phyloP scores from a whole-genome alignment of 2,113 vertebrate genomes.

The Camelus dromedarius region DNA sequence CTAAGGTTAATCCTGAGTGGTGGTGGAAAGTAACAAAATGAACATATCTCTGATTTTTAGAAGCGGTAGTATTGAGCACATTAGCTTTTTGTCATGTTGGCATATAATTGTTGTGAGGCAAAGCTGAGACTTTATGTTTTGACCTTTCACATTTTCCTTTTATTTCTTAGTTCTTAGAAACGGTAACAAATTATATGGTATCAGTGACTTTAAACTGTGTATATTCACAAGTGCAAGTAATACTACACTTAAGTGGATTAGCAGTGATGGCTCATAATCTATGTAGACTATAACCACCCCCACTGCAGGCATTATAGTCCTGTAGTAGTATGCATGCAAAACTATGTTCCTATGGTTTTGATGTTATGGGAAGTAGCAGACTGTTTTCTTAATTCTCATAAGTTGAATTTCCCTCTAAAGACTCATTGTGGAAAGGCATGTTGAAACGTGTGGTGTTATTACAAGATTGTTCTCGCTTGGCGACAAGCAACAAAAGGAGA shows the following conservation, averaged over 20 bases:
- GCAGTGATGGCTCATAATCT: background rate
- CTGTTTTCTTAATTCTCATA: slow-evolving; percentile 68
- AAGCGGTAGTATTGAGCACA: background rate
- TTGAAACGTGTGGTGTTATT: slow-evolving; percentile 61
- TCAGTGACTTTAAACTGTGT: slow-evolving; percentile 1
- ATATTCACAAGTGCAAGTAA: background rate
- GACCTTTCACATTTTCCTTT: background rate
- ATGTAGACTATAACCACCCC: background rate
- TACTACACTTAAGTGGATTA: background rate
- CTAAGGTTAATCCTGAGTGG: background rate
- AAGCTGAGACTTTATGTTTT: background rate
- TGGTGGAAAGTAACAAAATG: background rate
- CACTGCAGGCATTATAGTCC: background rate
- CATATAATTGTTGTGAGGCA: background rate
- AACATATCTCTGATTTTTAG: background rate
- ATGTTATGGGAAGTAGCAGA: slow-evolving; percentile 55
- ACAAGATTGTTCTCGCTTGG: slow-evolving; percentile 44
- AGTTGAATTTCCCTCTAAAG: slow-evolving; percentile 70
- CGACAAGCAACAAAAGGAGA: slow-evolving; percentile 60
- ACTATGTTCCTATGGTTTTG: background rate
- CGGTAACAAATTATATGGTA: background rate
- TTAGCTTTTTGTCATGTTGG: background rate
- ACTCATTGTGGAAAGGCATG: slow-evolving; percentile 67
- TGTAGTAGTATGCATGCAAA: slow-evolving; percentile 44
- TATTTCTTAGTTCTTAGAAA: slow-evolving; percentile 34